Conservation (phyloP, 2,888 invertebrate species). For the Melanargia galathea region DNA sequence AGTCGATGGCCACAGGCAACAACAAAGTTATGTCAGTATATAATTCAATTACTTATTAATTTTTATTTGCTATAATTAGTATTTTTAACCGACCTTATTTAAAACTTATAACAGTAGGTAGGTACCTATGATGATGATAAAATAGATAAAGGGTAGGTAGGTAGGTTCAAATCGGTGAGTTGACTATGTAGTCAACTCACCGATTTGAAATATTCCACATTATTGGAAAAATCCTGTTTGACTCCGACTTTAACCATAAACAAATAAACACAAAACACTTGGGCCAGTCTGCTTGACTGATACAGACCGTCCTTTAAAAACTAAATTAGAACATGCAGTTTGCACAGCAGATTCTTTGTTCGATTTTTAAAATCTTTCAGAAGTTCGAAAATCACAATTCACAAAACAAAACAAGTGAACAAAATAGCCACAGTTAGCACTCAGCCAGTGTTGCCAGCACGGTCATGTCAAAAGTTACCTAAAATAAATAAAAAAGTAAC, state of each 20-base stretch:
- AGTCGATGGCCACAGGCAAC: too few relatives aligned
- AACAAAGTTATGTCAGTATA: too few relatives aligned
- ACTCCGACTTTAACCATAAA: background rate
- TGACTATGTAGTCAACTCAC: too few relatives aligned
- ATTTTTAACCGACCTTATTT: too few relatives aligned
- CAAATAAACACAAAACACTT: constrained; percentile 2
- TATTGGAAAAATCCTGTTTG: constrained; percentile 1
- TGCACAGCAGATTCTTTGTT: background rate
- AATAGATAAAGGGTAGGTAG: background rate
- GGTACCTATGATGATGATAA: too few relatives aligned
- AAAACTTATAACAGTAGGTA: too few relatives aligned
- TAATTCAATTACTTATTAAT: too few relatives aligned
- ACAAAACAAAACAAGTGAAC: background rate
- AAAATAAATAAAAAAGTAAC: too few relatives aligned
- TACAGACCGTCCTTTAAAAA: background rate
- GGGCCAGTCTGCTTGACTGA: background rate
- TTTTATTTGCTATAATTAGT: too few relatives aligned
- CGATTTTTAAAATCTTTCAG: constrained; percentile 4
- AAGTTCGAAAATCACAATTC: background rate
- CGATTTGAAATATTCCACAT: background rate
- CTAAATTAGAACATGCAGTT: background rate
- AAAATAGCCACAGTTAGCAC: background rate
- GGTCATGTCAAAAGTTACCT: too few relatives aligned
- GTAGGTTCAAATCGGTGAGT: background rate
- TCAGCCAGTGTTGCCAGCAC: too few relatives aligned